Evolutionary conservation across 2,888 invertebrate species (phyloP).

Genomic region (Agrochola lychnidis): DNA sequence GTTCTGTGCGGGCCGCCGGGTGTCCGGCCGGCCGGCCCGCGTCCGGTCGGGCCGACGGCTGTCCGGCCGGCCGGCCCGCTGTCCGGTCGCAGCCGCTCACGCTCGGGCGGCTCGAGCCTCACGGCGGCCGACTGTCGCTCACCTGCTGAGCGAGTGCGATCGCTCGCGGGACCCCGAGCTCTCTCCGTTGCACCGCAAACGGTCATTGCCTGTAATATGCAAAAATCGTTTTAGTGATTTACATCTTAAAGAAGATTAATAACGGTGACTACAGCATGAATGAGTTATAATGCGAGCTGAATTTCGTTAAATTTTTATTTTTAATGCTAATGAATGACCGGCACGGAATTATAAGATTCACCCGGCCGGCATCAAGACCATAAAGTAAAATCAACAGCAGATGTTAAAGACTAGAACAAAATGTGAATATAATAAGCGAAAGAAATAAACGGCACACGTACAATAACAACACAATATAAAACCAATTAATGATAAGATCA

Average conservation of each 20-base stretch:
- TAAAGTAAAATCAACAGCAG: slow-evolving; percentile 60
- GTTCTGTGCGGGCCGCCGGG: slow-evolving; percentile 51
- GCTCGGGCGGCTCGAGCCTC: slow-evolving; percentile 56
- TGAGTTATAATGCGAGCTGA: slow-evolving; percentile 44
- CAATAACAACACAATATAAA: slow-evolving; percentile 78
- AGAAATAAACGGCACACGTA: slow-evolving; percentile 69
- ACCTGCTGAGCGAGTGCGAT: slow-evolving; percentile 93
- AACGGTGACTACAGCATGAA: slow-evolving; percentile 19
- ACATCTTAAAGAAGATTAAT: not conserved
- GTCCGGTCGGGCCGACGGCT: slow-evolving; percentile 22
- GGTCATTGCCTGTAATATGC: slow-evolving; percentile 85
- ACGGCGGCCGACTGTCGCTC: slow-evolving; percentile 85
- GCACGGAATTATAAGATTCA: slow-evolving; percentile 28
- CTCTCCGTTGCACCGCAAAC: slow-evolving; percentile 83
- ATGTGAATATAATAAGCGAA: slow-evolving; percentile 63
- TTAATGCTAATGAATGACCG: slow-evolving; percentile 17
- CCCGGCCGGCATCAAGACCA: slow-evolving; percentile 25
- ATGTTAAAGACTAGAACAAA: slow-evolving; percentile 61
- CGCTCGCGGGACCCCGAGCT: slow-evolving; percentile 84
- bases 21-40: slow-evolving; percentile 36
- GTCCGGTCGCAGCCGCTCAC: slow-evolving; percentile 55
- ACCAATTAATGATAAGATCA: slow-evolving; percentile 75
- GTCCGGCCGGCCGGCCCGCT: slow-evolving; percentile 46
- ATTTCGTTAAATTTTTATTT: slow-evolving; percentile 20
- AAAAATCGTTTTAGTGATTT: slow-evolving; percentile 6